phyloP scores from a whole-genome alignment of 30 jellyfish, hydroid and myxozoan genomes.

The Sanderia malayensis region DNA sequence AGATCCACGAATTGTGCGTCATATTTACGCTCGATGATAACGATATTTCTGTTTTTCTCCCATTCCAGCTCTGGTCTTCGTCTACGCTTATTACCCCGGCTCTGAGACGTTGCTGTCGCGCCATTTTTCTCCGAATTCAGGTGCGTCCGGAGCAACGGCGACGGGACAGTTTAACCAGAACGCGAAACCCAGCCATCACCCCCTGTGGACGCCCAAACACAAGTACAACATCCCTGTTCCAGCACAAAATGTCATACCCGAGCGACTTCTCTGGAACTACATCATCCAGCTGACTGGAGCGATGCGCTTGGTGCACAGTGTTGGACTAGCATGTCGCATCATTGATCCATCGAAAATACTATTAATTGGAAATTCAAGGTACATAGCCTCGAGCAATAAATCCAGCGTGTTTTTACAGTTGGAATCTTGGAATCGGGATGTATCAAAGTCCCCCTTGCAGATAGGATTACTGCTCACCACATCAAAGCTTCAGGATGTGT shows the following conservation, averaged over 20 bases:
- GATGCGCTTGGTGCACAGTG: constrained; percentile 75
- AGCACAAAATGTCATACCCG: constrained; percentile 83
- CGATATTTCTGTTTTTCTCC: too few relatives aligned
- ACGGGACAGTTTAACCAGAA: constrained; percentile 53
- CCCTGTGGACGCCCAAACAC: constrained; percentile 60
- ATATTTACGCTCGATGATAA: too few relatives aligned
- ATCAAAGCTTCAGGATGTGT: too few relatives aligned
- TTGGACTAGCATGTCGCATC: constrained; percentile 79
- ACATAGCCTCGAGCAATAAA: too few relatives aligned
- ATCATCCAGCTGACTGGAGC: constrained; percentile 91
- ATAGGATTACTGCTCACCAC: too few relatives aligned
- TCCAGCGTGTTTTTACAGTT: neutral
- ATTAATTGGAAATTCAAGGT: constrained; percentile 91
- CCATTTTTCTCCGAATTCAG: constrained; percentile 58
- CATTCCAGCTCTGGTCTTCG: constrained; percentile 75
- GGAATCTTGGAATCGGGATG: neutral
- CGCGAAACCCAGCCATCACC: constrained; percentile 43
- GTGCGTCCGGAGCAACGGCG: too few relatives aligned
- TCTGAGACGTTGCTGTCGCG: constrained; percentile 87
- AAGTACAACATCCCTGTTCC: constrained; percentile 43
- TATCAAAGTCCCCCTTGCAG: too few relatives aligned
- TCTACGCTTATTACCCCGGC: constrained; percentile 83
- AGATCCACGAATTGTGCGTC: too few relatives aligned
- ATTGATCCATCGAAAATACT: constrained; percentile 84
- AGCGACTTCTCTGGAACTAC: constrained; percentile 90